Base-by-base conservation (phyloP, 2,888 invertebrate genomes). In the Dolichopus griseipennis region DNA sequence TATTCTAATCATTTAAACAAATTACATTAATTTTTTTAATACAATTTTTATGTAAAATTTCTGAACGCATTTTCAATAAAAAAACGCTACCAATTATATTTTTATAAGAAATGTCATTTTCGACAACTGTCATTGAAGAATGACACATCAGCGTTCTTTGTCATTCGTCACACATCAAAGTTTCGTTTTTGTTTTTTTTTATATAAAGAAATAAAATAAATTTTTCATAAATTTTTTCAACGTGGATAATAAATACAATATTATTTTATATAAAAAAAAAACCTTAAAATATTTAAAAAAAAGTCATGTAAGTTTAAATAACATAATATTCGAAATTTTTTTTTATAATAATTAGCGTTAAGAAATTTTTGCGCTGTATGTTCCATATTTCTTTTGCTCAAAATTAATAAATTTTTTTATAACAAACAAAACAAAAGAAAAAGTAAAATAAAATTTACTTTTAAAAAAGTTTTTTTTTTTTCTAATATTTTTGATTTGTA, bases 131-230 rank as follows among this genome's bases (percentile, higher is more conserved):
- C 52, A 52, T 52, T 52, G 5, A 5, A 15, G 52, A 12, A 52
- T 52, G 52, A 52, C 52, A 52, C 52, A 52, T 52, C 52, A 52
- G 52, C 52, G 52, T 52, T 52, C 52, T 52, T 52, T 52, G 52
- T 52, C 52, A 52, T 18, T 18, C 18, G 15, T 18, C 18, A 18
- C n/a, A 52, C 52, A 52, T 52, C 52, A 52, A 52, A 52, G 15
- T 18, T 52, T 37, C 18, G 2, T 2, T 52, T 52, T 52, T 52
- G 9, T 52, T 52, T 52, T 52, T 52, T 52, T 12, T 27, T 27
- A 27, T 27, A 27, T 27, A 27, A 27, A 27, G 27, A 52, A 52
- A 52, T 52, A 52, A 12, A 52, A 52, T 12, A 52, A 6, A 52
- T 52, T 52, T 52, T 52, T 15, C 15, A 18, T 52, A 52, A 52